phyloP scores from a whole-genome alignment of 2,797 vertebrate genomes.

The Pseudocheirus occidentalis region DNA sequence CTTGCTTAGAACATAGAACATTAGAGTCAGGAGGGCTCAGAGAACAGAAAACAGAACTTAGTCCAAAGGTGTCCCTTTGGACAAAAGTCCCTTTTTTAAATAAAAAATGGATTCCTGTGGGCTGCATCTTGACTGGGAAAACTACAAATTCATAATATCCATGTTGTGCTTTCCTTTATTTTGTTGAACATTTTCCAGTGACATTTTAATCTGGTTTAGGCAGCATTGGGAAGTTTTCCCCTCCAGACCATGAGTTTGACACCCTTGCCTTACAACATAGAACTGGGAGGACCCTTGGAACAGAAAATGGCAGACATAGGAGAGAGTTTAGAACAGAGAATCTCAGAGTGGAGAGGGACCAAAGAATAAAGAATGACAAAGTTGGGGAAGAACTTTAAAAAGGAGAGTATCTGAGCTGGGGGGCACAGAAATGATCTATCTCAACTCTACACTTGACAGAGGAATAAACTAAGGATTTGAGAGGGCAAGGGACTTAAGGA shows the following conservation, averaged over 20 bases:
- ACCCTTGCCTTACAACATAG: background rate
- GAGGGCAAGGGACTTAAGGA: conserved; percentile 11
- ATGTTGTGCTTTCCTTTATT: background rate
- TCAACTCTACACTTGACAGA: background rate
- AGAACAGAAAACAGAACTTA: background rate
- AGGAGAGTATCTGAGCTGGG: background rate
- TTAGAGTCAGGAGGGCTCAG: background rate
- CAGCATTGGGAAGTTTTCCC: background rate
- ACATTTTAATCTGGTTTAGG: background rate
- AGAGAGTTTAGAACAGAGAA: background rate
- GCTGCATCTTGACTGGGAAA: background rate
- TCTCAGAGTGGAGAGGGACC: background rate
- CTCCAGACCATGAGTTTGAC: background rate
- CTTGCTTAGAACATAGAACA: background rate
- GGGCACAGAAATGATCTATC: background rate
- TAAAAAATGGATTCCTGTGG: background rate
- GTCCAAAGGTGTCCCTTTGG: background rate
- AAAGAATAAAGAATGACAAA: background rate
- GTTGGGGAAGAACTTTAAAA: background rate
- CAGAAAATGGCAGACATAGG: background rate
- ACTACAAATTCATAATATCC: background rate
- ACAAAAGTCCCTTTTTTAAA: no score
- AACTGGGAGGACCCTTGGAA: background rate
- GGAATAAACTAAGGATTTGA: background rate
- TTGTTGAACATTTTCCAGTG: background rate